Evolutionary conservation across 2,113 vertebrate species (phyloP).

Genomic region (Cebus imitator): DNA sequence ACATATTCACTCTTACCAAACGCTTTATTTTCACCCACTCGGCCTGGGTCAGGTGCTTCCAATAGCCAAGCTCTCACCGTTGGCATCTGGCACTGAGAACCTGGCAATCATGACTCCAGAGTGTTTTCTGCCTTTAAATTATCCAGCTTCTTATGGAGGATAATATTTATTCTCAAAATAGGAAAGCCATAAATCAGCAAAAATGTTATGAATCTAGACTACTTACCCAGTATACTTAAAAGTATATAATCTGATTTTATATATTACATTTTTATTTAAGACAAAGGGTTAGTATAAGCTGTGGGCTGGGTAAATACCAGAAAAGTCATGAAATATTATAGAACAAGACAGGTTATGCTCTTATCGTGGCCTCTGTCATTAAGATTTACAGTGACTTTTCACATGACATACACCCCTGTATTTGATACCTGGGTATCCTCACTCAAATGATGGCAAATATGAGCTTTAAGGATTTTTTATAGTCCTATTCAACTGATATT

Average conservation of each 20-base stretch:
- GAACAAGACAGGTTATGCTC: background rate
- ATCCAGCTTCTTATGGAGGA: background rate
- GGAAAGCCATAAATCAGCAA: background rate
- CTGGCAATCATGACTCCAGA: fast-evolving
- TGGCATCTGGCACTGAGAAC: background rate
- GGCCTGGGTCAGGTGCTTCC: background rate
- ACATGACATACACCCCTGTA: background rate
- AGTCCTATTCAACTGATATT: background rate
- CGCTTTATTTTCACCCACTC: background rate
- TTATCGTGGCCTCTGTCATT: background rate
- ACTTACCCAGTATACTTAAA: background rate
- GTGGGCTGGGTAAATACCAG: background rate
- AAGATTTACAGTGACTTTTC: background rate
- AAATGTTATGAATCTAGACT: background rate
- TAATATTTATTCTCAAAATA: background rate
- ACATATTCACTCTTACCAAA: background rate
- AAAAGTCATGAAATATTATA: background rate
- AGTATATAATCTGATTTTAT: background rate
- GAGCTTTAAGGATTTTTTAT: background rate
- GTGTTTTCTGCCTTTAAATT: background rate
- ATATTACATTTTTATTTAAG: background rate
- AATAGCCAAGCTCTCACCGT: background rate
- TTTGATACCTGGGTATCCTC: background rate
- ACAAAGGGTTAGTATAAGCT: background rate
- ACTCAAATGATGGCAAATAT: background rate